phyloP scores from a whole-genome alignment of 2,797 vertebrate genomes.

The Emys orbicularis region DNA sequence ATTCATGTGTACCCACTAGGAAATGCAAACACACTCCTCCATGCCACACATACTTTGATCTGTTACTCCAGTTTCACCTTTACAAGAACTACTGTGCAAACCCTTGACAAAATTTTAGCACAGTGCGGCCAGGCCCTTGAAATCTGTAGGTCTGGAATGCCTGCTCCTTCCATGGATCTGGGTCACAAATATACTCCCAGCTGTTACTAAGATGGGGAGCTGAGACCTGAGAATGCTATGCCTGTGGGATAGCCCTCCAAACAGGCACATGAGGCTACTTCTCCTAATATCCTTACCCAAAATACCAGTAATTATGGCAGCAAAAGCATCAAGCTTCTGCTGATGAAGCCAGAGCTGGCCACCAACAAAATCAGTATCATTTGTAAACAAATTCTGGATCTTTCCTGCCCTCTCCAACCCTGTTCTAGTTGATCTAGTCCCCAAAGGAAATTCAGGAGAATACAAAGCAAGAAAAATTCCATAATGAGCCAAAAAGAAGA shows the following conservation, averaged over 20 bases:
- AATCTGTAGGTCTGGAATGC: background rate
- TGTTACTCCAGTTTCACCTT: slow-evolving; percentile 28
- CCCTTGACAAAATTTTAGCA: background rate
- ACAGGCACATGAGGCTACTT: background rate
- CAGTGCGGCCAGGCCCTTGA: background rate
- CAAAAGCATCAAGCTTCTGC: background rate
- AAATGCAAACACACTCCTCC: background rate
- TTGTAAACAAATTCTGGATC: background rate
- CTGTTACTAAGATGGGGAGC: background rate
- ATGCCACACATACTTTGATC: background rate
- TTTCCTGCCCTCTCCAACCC: background rate
- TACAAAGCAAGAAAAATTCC: background rate
- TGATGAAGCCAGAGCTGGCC: background rate
- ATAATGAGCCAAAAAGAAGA: background rate
- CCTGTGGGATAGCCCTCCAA: background rate
- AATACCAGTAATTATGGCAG: background rate
- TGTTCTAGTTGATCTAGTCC: background rate
- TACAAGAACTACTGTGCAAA: background rate
- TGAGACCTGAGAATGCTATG: fast-evolving
- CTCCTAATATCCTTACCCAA: background rate
- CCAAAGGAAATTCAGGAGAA: background rate
- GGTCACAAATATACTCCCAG: background rate
- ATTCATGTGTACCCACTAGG: background rate
- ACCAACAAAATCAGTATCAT: background rate
- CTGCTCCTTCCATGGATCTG: background rate